Evolutionary conservation across 2,113 vertebrate species (phyloP).

Genomic region (Silurus meridionalis): DNA sequence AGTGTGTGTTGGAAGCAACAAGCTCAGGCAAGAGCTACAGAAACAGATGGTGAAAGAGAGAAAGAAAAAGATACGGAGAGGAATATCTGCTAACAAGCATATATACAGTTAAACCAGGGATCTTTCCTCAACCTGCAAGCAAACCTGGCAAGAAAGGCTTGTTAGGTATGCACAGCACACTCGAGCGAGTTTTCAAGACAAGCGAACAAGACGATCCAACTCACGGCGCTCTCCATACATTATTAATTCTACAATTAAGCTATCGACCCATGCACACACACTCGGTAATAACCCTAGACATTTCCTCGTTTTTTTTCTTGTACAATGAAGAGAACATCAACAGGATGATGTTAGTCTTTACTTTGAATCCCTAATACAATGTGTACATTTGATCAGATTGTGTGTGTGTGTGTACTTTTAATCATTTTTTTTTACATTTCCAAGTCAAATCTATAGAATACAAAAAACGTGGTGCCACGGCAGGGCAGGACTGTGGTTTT

Average conservation of each 20-base stretch:
- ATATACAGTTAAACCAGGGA: neutral
- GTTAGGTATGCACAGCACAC: constrained; percentile 11
- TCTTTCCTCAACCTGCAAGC: constrained; percentile 17
- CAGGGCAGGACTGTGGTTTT: neutral
- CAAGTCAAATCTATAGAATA: neutral
- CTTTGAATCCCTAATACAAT: no score
- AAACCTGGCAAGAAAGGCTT: neutral
- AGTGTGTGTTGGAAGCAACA: neutral
- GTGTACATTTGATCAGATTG: neutral
- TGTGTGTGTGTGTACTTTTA: no score
- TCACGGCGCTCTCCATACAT: constrained; percentile 36
- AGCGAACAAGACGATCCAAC: constrained; percentile 26
- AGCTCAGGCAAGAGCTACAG: neutral
- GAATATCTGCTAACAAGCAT: constrained; percentile 4
- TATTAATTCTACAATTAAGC: constrained; percentile 41
- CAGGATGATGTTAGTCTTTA: neutral
- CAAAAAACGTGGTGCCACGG: neutral
- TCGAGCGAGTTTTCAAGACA: constrained; percentile 16
- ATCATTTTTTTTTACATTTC: neutral
- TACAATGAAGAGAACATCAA: neutral
- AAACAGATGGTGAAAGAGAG: neutral
- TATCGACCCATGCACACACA: constrained; percentile 1
- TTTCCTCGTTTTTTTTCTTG: neutral
- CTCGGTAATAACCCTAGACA: neutral
- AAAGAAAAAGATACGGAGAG: neutral